phyloP scores from a whole-genome alignment of 23 tunicate species.

The Aplidium turbinatum region DNA sequence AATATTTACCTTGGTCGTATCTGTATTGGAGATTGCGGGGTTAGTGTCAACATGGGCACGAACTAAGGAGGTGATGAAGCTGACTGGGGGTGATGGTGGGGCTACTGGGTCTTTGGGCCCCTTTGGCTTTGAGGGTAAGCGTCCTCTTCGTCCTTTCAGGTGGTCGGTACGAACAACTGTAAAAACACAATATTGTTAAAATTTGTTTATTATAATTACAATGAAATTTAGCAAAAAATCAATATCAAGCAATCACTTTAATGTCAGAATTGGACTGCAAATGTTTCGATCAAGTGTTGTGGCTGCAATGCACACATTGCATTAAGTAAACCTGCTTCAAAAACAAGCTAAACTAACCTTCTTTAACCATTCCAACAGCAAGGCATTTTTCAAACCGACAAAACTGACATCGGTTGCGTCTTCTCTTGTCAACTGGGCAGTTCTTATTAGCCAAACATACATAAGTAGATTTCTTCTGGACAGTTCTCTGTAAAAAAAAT shows the following conservation, averaged over 20 bases:
- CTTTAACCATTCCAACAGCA: slow-evolving; percentile 99
- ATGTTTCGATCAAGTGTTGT: too few relatives aligned
- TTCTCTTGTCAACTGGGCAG: slow-evolving; percentile 92
- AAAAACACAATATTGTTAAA: slow-evolving; percentile 10
- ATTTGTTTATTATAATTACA: too few relatives aligned
- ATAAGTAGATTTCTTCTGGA: slow-evolving; percentile 95
- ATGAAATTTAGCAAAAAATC: too few relatives aligned
- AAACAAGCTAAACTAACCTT: slow-evolving; percentile 68
- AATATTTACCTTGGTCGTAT: slow-evolving; percentile 72
- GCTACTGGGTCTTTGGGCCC: slow-evolving; percentile 99
- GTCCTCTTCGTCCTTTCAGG: slow-evolving; percentile 90
- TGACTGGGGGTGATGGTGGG: slow-evolving; percentile 94
- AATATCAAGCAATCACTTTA: not conserved
- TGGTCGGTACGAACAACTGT: slow-evolving; percentile 98
- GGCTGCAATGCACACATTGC: too few relatives aligned
- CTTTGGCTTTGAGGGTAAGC: slow-evolving; percentile 96
- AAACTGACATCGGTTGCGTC: slow-evolving; percentile 97
- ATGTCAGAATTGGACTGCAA: not conserved
- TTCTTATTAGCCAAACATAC: slow-evolving; percentile 97
- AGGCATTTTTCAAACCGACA: slow-evolving; percentile 98
- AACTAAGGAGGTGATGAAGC: slow-evolving; percentile 88
- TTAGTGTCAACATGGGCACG: slow-evolving; percentile 93
- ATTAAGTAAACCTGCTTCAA: too few relatives aligned
- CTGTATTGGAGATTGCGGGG: slow-evolving; percentile 90
- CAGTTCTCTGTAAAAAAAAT: slow-evolving; percentile 91